Percentiles rank a stretch among this genome's conserved stretches.
Evolutionary conservation across 2,797 vertebrate genomes (phyloP).

Genomic region (Lycodopsis pacificus): DNA sequence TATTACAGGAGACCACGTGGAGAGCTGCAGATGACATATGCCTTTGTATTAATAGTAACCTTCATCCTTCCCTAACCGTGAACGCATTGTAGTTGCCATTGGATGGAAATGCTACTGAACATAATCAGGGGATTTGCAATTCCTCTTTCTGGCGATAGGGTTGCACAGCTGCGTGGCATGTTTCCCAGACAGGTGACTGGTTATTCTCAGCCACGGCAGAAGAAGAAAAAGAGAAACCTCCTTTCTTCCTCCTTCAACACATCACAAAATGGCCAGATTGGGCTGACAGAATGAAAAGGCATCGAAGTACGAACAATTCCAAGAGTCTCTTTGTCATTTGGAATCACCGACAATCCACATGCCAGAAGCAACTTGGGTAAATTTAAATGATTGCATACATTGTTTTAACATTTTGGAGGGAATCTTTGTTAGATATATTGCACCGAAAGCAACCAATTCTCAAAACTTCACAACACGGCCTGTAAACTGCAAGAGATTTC

Average conservation of each 20-base stretch:
- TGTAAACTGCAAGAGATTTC: conserved; percentile 27
- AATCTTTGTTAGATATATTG: background rate
- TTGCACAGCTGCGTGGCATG: background rate
- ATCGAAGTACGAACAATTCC: background rate
- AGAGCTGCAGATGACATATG: background rate
- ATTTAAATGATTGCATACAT: background rate
- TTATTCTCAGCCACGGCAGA: background rate
- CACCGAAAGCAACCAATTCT: background rate
- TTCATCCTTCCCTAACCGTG: background rate
- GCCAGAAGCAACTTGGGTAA: background rate
- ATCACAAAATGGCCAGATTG: background rate
- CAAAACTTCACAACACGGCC: background rate
- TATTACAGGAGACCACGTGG: background rate
- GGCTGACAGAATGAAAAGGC: background rate
- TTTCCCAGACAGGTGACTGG: background rate
- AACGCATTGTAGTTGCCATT: background rate
- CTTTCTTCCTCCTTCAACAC: background rate
- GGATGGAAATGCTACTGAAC: background rate
- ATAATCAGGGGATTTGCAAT: background rate
- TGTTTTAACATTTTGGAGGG: background rate
- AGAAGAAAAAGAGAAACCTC: background rate
- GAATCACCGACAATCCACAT: background rate
- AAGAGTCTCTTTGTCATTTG: background rate
- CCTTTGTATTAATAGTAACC: background rate
- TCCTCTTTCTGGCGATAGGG: background rate